Conservation (phyloP, 2,113 vertebrate species). For the Chrysemys picta region DNA sequence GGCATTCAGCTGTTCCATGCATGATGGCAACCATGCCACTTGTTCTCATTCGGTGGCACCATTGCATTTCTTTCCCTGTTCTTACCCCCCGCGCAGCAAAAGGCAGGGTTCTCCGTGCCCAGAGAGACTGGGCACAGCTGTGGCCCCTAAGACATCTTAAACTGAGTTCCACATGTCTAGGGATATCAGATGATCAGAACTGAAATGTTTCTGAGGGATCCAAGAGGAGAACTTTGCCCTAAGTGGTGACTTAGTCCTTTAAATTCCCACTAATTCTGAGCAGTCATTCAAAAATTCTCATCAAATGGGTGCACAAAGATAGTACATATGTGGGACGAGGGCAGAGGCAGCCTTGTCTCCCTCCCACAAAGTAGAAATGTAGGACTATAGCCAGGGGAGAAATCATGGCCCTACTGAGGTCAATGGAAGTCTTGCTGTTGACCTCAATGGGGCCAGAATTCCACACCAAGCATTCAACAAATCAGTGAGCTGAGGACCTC, state of each 20-base stretch:
- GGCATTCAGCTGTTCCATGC: not conserved
- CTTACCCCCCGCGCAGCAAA: not conserved
- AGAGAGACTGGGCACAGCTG: not conserved
- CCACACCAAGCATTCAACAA: not conserved
- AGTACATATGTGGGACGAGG: not conserved
- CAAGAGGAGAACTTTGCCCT: slow-evolving; percentile 31
- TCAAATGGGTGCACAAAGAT: not conserved
- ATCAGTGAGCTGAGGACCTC: not conserved
- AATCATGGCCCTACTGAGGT: slow-evolving; percentile 47
- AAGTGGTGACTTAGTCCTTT: slow-evolving; percentile 24
- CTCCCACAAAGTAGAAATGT: not conserved
- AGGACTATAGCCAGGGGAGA: not conserved
- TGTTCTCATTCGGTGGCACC: not conserved
- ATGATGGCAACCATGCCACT: not conserved
- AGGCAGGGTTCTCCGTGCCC: not conserved
- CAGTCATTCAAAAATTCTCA: slow-evolving; percentile 1
- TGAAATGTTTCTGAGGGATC: not conserved
- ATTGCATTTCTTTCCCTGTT: not conserved
- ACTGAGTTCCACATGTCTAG: not conserved
- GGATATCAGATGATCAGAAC: not conserved
- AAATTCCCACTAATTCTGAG: slow-evolving; percentile 20
- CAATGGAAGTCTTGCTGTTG: slow-evolving; percentile 33
- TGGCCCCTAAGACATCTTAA: not conserved
- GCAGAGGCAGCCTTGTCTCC: not conserved
- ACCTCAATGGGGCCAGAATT: slow-evolving; percentile 15